phyloP scores from a whole-genome alignment of 2,797 vertebrate genomes.

The Euthynnus affinis region DNA sequence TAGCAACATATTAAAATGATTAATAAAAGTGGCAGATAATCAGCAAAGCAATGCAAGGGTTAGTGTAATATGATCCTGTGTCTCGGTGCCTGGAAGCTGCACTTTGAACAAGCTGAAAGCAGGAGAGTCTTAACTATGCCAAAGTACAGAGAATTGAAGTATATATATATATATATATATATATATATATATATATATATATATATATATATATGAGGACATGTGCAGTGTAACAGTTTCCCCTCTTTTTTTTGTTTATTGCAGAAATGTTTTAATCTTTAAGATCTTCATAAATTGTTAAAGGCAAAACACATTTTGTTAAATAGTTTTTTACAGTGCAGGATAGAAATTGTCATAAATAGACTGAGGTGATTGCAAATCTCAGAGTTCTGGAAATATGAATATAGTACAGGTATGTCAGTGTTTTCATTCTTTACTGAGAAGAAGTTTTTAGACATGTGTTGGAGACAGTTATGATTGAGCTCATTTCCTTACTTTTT shows the following conservation, averaged over 20 bases:
- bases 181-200: too few relatives aligned
- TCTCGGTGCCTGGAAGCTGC: not conserved
- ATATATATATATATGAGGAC: too few relatives aligned
- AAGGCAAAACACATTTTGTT: too few relatives aligned
- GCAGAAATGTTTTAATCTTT: not conserved
- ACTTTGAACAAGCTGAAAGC: not conserved
- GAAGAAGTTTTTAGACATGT: not conserved
- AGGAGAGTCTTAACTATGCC: not conserved
- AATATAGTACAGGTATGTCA: not conserved
- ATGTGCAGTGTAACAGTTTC: too few relatives aligned
- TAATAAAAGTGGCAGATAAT: not conserved
- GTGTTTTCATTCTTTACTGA: slow-evolving; percentile 13
- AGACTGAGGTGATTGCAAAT: not conserved
- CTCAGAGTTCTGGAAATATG: not conserved
- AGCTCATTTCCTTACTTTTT: not conserved
- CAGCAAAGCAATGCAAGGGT: not conserved
- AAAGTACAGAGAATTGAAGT: not conserved
- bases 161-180: too few relatives aligned
- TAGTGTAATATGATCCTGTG: not conserved
- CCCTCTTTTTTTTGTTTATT: not conserved
- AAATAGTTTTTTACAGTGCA: not conserved
- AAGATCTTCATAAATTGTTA: not conserved
- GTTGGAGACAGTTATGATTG: not conserved
- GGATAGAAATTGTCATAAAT: too few relatives aligned
- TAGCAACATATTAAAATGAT: not conserved